Evolutionary conservation across 2,113 vertebrate genomes (phyloP).

Genomic region (Chauna torquata): DNA sequence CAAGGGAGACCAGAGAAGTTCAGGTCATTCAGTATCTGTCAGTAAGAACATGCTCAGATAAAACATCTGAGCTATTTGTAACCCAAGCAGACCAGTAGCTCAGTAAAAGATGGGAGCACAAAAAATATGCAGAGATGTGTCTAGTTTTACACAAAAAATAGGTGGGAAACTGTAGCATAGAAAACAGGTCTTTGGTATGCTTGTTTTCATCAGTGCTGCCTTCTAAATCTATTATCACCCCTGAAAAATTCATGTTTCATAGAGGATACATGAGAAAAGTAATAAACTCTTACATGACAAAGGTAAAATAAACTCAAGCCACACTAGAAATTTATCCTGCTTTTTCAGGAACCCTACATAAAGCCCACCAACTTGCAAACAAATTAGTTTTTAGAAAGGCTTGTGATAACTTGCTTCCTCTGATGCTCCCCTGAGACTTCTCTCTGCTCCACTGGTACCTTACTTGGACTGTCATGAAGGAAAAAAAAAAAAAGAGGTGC

Average conservation of each 20-base stretch:
- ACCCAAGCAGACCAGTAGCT: background rate
- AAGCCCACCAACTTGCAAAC: background rate
- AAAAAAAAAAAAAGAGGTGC: background rate
- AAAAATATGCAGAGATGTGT: background rate
- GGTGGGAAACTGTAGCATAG: rapidly evolving
- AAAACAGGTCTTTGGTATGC: background rate
- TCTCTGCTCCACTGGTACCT: background rate
- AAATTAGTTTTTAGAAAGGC: background rate
- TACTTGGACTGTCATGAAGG: background rate
- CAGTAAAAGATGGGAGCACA: background rate
- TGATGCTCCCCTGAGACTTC: background rate
- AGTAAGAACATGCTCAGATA: background rate
- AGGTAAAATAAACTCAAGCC: background rate
- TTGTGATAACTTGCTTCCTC: background rate
- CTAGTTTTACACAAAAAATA: background rate
- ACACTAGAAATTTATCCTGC: background rate
- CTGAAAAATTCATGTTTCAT: background rate
- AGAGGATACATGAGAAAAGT: rapidly evolving
- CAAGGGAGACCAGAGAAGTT: background rate
- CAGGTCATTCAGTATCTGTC: background rate
- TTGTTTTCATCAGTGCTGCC: background rate
- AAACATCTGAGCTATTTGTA: background rate
- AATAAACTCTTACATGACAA: background rate
- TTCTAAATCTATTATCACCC: background rate
- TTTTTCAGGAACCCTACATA: background rate